These are phyloP conservation scores for Gymnorhina tibicen DNA, from an alignment of 2,113 vertebrate species.

Conservation along the genomic window DNA sequence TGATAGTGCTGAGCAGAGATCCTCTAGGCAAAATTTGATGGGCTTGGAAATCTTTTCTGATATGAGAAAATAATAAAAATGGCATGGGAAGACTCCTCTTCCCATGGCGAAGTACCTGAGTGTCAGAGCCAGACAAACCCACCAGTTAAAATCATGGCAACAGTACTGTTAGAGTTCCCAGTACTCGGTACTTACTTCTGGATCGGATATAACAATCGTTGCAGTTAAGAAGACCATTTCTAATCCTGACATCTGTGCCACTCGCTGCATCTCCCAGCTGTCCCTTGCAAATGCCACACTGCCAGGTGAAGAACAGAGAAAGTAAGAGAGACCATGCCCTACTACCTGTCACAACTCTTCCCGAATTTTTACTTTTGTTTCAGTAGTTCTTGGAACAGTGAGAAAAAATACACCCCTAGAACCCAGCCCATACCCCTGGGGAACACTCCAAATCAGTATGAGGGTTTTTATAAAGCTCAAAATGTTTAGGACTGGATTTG, in stretches of 20 bases:
- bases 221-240: slow-evolving; percentile 94
- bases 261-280: slow-evolving; percentile 90
- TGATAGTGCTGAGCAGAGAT: background rate
- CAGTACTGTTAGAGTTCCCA: background rate
- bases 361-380: background rate
- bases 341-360: background rate
- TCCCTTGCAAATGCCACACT: slow-evolving; percentile 96
- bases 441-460: background rate
- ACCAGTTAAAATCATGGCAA: background rate
- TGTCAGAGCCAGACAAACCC: background rate
- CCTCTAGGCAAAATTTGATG: background rate
- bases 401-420: background rate
- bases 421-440: background rate
- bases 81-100: background rate
- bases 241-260: slow-evolving; percentile 94
- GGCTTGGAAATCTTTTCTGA: background rate
- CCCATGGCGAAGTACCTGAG: fast-evolving
- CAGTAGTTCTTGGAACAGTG: background rate
- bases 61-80: background rate
- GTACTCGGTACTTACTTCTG: slow-evolving; percentile 83
- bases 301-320: background rate
- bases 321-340: background rate
- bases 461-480: background rate
- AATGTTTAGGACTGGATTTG: background rate
- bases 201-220: slow-evolving; percentile 93